Conservation (phyloP, 2,113 vertebrate species). For the Apeltes quadracus region DNA sequence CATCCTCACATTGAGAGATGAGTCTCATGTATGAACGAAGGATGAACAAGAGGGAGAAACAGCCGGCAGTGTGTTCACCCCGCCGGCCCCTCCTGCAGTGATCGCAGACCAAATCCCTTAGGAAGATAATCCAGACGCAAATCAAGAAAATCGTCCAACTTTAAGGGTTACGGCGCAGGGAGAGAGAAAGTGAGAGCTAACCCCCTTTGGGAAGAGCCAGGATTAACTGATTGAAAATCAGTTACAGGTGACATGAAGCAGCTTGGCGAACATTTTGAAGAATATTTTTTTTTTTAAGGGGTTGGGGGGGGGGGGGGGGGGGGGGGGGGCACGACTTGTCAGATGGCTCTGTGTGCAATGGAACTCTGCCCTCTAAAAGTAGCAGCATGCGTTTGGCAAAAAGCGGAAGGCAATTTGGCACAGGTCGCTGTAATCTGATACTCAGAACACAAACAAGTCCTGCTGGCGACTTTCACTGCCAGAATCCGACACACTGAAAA, state of each 20-base stretch:
- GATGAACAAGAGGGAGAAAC: slow-evolving; percentile 36
- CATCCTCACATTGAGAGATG: background rate
- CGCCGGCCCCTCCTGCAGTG: slow-evolving; percentile 40
- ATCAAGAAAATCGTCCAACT: slow-evolving; percentile 76
- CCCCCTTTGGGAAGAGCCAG: background rate
- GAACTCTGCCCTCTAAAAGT: slow-evolving; percentile 54
- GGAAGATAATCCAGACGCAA: slow-evolving; percentile 74
- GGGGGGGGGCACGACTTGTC: slow-evolving; percentile 23
- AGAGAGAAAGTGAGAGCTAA: slow-evolving; percentile 26
- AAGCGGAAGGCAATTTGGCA: slow-evolving; percentile 63
- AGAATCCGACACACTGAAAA: slow-evolving; percentile 47
- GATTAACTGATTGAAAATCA: too few relatives aligned
- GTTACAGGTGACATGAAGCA: background rate
- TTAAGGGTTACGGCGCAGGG: slow-evolving; percentile 55
- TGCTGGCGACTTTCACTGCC: slow-evolving; percentile 62
- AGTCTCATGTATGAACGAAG: background rate
- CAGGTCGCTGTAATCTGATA: slow-evolving; percentile 59
- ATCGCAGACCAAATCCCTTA: slow-evolving; percentile 74
- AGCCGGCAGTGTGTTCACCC: slow-evolving; percentile 36
- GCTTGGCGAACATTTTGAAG: background rate
- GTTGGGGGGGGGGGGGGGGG: too few relatives aligned
- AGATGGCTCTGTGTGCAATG: slow-evolving; percentile 48
- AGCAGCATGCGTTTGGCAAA: slow-evolving; percentile 63
- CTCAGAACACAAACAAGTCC: slow-evolving; percentile 70
- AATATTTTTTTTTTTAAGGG: background rate